These are phyloP conservation scores for Liasis olivaceus DNA, from an alignment of 2,797 vertebrate species.

Conservation along the genomic window DNA sequence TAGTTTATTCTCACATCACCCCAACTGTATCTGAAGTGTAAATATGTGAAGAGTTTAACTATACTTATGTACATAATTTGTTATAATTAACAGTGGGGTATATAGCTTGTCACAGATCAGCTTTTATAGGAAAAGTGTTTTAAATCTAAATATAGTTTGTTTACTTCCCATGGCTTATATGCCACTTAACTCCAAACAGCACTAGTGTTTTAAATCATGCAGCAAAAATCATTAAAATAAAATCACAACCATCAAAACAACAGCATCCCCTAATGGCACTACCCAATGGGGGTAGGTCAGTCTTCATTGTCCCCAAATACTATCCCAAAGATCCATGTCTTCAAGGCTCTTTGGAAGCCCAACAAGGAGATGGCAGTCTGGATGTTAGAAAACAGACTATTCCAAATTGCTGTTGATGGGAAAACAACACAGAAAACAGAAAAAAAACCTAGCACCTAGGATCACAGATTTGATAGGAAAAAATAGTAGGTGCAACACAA, in stretches of 20 bases:
- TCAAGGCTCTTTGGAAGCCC: not conserved
- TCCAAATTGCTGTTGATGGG: not conserved
- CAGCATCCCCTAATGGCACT: not conserved
- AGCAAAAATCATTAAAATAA: not conserved
- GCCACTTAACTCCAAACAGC: not conserved
- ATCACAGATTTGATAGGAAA: not conserved
- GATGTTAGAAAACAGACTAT: not conserved
- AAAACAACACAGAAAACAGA: not conserved
- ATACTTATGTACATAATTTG: not conserved
- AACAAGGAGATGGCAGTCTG: not conserved
- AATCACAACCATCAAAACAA: not conserved
- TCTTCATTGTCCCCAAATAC: not conserved
- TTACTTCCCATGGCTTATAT: not conserved
- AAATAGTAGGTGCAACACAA: not conserved
- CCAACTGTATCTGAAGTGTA: not conserved
- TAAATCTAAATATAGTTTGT: not conserved
- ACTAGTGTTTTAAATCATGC: not conserved
- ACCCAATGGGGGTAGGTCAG: not conserved
- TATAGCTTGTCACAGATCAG: not conserved
- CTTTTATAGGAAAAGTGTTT: not conserved
- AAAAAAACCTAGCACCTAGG: not conserved
- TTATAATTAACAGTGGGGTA: not conserved
- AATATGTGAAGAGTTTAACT: not conserved
- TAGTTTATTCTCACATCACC: not conserved
- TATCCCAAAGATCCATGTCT: not conserved